phyloP scores from a whole-genome alignment of 2,888 invertebrate species.

The Malthinus seriepunctatus region DNA sequence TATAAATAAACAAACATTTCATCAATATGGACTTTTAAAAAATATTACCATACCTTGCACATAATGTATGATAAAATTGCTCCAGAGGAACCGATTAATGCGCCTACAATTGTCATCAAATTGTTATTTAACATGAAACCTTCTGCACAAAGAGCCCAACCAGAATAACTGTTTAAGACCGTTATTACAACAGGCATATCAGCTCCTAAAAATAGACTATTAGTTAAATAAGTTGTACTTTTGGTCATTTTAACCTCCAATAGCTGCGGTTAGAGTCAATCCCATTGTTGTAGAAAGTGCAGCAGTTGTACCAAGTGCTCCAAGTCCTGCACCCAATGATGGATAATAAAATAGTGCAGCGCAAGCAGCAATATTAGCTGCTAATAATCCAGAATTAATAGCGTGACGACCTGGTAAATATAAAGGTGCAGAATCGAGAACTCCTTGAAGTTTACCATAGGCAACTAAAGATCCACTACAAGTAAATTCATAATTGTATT shows the following conservation, averaged over 20 bases:
- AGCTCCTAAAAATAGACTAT: conserved; percentile 63
- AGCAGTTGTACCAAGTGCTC: conserved; percentile 76
- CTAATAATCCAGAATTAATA: conserved; percentile 70
- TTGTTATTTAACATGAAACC: conserved; percentile 94
- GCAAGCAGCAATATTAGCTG: conserved; percentile 74
- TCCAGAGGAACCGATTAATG: conserved; percentile 88
- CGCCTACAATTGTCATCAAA: conserved; percentile 89
- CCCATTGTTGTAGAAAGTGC: conserved; percentile 81
- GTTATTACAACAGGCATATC: conserved; percentile 95
- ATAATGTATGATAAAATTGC: conserved; percentile 92
- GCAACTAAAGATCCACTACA: conserved; percentile 83
- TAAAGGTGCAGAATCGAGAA: conserved; percentile 78
- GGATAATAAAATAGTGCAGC: conserved; percentile 68
- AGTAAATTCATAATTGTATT: not conserved
- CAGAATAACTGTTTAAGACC: conserved; percentile 89
- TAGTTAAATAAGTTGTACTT: not conserved
- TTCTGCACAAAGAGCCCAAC: conserved; percentile 93
- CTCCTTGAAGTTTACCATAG: conserved; percentile 86
- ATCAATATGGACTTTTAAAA: not conserved
- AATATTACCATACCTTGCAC: conserved; percentile 71
- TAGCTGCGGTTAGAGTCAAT: conserved; percentile 84
- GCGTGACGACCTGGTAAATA: conserved; percentile 81
- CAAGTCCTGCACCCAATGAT: conserved; percentile 69
- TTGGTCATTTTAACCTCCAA: conserved; percentile 68
- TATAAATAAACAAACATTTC: conserved; percentile 38